Evolutionary conservation across 2,888 invertebrate genomes (phyloP), one percentile per base, ranked within the genome.

Genomic region (Epinotia brunnichana): DNA sequence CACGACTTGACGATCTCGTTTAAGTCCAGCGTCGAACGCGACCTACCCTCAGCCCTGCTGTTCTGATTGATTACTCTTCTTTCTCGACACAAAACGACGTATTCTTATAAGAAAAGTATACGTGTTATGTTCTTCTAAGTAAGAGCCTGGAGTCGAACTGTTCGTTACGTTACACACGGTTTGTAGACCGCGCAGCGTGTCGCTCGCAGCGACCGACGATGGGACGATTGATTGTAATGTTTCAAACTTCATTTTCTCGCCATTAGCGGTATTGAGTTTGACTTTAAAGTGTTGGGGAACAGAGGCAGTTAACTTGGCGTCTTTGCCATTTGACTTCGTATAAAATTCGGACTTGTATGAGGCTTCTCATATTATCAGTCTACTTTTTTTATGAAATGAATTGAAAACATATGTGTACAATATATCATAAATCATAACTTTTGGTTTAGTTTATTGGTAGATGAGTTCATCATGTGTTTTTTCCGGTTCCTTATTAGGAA

Each of bases 1-100:
- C 72, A 62, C 69, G 21, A 35, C 67, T 53, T 63, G 56, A 57
- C 63, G 69, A 41, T 66, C 66, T 66, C 41, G 66, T 66, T 66
- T 24, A 41, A 51, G 63, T n/a, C 29, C 41, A 19, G 64, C 64
- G 54, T 64, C 54, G 53, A 54, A 66, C 66, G 63, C 53, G 54
- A n/a, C 56, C 54, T 66, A 54, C 54, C 66, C 66, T 66, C n/a
- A 39, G 66, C 56, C 56, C 24, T 24, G 48, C 35, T 57, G 41
- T 39, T 41, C 35, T 60, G 67, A 59, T 68, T 59, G 44, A 68
- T 59, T 66, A 41, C 56, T 41, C 64, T 35, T 29, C 53, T 53
- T 21, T 39, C 39, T 53, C n/a, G 11, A 24, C 41, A n/a, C 21
- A 19, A 21, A 66, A 66, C 41, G 39, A 66, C 54, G 39, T 56